Base-by-base conservation (phyloP, 2,888 invertebrate genomes). In the Tachystola acroxantha region DNA sequence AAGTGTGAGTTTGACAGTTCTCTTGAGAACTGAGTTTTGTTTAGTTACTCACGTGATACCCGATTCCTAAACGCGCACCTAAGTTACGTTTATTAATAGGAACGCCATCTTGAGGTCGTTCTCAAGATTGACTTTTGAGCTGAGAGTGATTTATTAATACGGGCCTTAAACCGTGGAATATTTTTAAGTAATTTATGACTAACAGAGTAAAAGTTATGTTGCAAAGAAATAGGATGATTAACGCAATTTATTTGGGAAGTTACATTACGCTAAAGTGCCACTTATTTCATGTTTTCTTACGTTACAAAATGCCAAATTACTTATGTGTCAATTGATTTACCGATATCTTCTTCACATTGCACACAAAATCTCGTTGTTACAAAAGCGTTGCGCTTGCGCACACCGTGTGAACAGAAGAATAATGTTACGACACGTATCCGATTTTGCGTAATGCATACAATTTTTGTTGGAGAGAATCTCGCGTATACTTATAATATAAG, bases 391-490 rank as follows among this genome's bases (percentile, higher is more conserved):
- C 7, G 2, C 45, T 57, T 53, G 55, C 57, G 50, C 48, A 45
- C 46, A 36, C 48, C 75, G 75, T 75, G 76, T 63, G 75, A 72
- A 26, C 14, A 13, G 25, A 10, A 33, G 22, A 22, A 10, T 7
- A 7, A 14, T 16, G 44, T 72, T 71, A 46, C 63, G 63, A 61
- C 61, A 74, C 48, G 63, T 68, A 65, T 64, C 63, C 60, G 57
- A 60, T 56, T 72, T 76, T 71, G 60, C 72, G 72, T 65, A 74
- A 75, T 50, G n/a, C n/a, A n/a, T 45, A 42, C 50, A 52, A 55
- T 57, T 64, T 57, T 42, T 6, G 27, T 20, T 7, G 7, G 20
- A 16, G 16, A 16, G 16, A 16, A 16, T 16, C 16, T 16, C 20
- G 24, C 24, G 24, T 16, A 16, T 6, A 9, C 24, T 4, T 16